These are phyloP conservation scores for Ptilorrhoa leucosticta DNA, from an alignment of 2,113 vertebrate genomes.

Conservation along the genomic window DNA sequence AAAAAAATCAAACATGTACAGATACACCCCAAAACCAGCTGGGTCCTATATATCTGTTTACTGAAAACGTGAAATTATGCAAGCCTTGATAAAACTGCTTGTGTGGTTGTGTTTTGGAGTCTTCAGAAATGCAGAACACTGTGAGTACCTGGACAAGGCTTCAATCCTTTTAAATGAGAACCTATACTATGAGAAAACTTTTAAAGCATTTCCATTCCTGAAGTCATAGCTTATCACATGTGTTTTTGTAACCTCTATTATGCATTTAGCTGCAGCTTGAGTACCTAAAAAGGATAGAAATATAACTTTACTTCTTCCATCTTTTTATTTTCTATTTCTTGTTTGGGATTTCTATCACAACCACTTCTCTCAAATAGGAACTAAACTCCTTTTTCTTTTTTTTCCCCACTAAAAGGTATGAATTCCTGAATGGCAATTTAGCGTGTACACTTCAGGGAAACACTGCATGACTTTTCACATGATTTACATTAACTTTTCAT, in stretches of 20 bases:
- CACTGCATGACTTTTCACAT: conserved; percentile 1
- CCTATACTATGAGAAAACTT: background rate
- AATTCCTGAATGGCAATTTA: conserved; percentile 50
- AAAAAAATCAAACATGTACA: background rate
- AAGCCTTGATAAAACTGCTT: background rate
- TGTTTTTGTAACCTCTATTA: background rate
- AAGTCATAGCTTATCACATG: background rate
- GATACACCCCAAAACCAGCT: background rate
- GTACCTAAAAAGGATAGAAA: background rate
- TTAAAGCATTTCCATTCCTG: background rate
- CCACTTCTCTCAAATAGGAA: background rate
- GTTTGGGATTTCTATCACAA: background rate
- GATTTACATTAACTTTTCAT: conserved; percentile 36
- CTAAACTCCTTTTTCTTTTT: background rate
- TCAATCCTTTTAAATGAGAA: background rate
- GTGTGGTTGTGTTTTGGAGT: background rate
- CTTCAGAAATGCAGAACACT: background rate
- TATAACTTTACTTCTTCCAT: background rate
- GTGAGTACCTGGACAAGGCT: background rate
- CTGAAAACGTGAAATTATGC: background rate
- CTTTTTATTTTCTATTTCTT: background rate
- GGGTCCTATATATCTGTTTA: background rate
- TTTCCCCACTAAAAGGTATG: background rate
- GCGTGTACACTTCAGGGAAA: background rate
- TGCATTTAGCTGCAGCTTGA: background rate